Base-by-base conservation (phyloP, 2,797 vertebrate genomes). In the Bufotes viridis region DNA sequence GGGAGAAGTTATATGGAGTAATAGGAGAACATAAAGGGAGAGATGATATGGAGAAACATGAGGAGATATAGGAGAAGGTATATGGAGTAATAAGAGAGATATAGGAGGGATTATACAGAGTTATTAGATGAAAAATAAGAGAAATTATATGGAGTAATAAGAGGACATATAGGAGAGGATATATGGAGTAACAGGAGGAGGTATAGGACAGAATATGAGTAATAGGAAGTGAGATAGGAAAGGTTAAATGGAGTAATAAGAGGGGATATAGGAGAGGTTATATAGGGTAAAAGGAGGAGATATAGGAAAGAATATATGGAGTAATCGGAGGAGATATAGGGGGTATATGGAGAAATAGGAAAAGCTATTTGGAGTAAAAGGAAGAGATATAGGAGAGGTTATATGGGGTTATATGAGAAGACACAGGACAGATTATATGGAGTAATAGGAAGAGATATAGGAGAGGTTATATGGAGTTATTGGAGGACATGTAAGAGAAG, bases 161-260 rank as follows among this genome's bases (percentile, higher is more conserved):
- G 60, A 58, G 22, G 26, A 63, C 34, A 17, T 72, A 81, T 22
- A 55, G 51, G 24, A 7, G 18, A 14, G 83, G 8, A 74, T 18
- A 61, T 83, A 83, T 72, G 81, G 67, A 83, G 67, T 83, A 72
- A 83, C 34, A 83, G 78, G n/a, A 69, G 17, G n/a, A 69, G 17
- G 29, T 83, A 65, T 65, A 58, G 51, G 49, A 29, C n/a, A 70
- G 42, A 42, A 57, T 29, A 42, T 42, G 42, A 42, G 42, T 42
- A 42, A 42, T 7, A 42, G 6, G n/a, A n/a, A n/a, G n/a, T n/a
- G n/a, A n/a, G n/a, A 69, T 69, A 26, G 18, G 65, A 42, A 29
- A 72, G 14, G 69, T 6, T 72, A 72, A 34, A 72, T 29, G 29
- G 69, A 34, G 69, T 7, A 18, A 72, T 17, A 18, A 13, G 69